Evolutionary conservation across 2,888 invertebrate genomes (phyloP), one percentile per base, ranked within the genome.

Genomic region (Omphaloscelis lunosa): DNA sequence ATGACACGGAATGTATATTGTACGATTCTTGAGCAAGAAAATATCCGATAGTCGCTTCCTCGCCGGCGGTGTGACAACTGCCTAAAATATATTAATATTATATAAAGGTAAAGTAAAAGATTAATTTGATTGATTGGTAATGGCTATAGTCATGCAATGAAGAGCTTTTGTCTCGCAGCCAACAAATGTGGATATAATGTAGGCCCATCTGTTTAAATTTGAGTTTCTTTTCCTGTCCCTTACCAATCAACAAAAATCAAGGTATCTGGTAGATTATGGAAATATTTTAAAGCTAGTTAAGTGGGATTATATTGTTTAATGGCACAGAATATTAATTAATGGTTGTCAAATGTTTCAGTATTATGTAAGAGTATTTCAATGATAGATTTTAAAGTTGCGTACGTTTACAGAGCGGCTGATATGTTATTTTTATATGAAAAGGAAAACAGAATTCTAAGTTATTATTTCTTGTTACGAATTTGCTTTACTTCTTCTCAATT

Each of bases 241-340:
- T 34, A 58, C 20, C 68, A 76, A 81, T 59, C 69, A 61, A 82
- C 15, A 41, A 39, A 61, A 62, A 69, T 41, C 20, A 66, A 72
- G 53, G 73, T 74, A 72, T 76, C 63, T 45, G 39, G 73, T 83
- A 79, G 86, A 86, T 75, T 76, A 65, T 53, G 68, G 48, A 65
- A 72, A 59, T 68, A 72, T 62, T 63, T 63, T 87, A 82, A 82
- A 86, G 82, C 87, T 87, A 76, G n/a, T 27, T 76, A 80, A 72
- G 85, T 86, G 77, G 83, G 82, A 67, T 68, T 59, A 78, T 15
- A 61, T 27, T 79, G 59, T 76, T 62, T 27, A 74, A 83, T 86
- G 86, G 82, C 85, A 87, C 87, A 68, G 45, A 56, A 41, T 82
- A 71, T 67, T 39, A 53, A 58, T 34, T 51, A 71, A 61, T 74